Base-by-base conservation (phyloP, 2,797 vertebrate genomes). In the Sebastes melanostomus region DNA sequence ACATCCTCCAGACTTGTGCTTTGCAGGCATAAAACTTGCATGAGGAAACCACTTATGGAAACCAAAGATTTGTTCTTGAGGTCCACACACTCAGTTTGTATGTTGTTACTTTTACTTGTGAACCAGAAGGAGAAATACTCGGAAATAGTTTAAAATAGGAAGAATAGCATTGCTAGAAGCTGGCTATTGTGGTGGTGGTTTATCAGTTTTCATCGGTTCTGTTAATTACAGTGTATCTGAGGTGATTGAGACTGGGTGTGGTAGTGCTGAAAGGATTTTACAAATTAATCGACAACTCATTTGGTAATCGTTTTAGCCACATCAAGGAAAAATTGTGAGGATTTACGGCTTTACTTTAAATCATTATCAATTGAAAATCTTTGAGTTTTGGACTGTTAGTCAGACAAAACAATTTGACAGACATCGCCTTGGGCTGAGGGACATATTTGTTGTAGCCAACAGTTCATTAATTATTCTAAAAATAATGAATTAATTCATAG, bases 1-100 rank as follows among this genome's bases (percentile, higher is more conserved):
- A 3, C 16, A 67, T 36, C 27, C 69, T 72, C 30, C 62, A 80
- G 60, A 70, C 50, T 32, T 5, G 27, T 60, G 72, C 46, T 83
- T 78, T 50, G 52, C 29, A 73, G 25, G 32, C 27, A 1, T 13
- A 32, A 18, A 50, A 54, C 61, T 70, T n/a, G 61, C 63, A 55
- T 13, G 34, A 66, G 38, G n/a, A 83, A 85, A 70, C 75, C 72
- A 77, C 65, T 81, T 71, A 38, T 73, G 46, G 69, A 80, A 80
- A 69, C 80, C 73, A 73, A 52, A 77, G 61, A 72, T 75, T 50
- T 52, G 61, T 74, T 58, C 6, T 70, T 56, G 62, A 79, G 61
- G 55, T 79, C 38, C 66, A 81, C 76, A 58, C 54, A 50, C 50
- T 67, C 6, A 12, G 6, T 78, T 18, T 80, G 32, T 79, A 67